These are phyloP conservation scores for Collichthys lucidus DNA, from an alignment of 2,113 vertebrate genomes.

Conservation along the genomic window DNA sequence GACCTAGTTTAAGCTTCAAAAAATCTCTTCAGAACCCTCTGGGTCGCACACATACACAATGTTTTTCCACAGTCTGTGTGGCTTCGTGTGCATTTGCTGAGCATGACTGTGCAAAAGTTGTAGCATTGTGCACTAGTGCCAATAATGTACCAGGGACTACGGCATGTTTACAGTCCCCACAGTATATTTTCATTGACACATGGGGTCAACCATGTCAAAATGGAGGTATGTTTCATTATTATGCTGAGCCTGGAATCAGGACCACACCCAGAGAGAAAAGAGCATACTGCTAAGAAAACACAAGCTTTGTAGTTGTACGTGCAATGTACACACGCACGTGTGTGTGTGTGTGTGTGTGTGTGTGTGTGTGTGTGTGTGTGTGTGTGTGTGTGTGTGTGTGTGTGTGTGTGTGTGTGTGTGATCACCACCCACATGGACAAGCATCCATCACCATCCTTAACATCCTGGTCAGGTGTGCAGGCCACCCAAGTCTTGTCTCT, in stretches of 20 bases:
- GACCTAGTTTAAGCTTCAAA: conserved; percentile 19
- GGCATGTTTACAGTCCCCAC: not conserved
- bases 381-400: not conserved
- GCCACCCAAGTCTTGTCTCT: conserved; percentile 47
- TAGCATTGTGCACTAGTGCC: not conserved
- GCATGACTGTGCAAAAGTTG: conserved; percentile 1
- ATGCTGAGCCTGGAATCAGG: not conserved
- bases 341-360: not conserved
- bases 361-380: not conserved
- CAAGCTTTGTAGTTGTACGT: not conserved
- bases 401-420: not conserved
- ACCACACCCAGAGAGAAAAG: conserved; percentile 10
- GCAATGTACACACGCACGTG: not conserved
- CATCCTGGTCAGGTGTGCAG: conserved; percentile 45
- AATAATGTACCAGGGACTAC: not conserved
- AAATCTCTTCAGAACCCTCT: conserved; percentile 6
- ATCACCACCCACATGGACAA: conserved; percentile 39
- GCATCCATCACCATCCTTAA: conserved; percentile 22
- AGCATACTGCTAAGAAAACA: not conserved
- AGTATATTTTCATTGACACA: conserved; percentile 13
- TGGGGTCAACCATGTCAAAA: not conserved
- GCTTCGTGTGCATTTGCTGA: not conserved
- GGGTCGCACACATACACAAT: conserved; percentile 24
- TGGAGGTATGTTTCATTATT: not conserved
- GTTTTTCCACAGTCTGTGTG: conserved; percentile 47